Conservation (phyloP, 2,888 invertebrate species). For the Drosophila paramelanica region DNA sequence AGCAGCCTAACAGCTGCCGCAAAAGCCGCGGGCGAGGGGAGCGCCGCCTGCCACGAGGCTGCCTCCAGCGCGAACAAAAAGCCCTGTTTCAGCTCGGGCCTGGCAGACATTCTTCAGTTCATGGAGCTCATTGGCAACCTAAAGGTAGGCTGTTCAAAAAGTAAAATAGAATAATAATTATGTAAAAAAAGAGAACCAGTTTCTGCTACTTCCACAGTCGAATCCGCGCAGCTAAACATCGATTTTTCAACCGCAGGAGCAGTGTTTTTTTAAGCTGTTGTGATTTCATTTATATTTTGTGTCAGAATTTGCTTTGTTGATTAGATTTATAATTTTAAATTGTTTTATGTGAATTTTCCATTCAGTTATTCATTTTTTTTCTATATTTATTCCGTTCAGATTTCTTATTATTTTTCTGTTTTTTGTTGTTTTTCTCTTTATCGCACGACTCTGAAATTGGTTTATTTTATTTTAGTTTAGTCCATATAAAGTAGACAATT, state of each 20-base stretch:
- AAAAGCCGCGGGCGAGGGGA: constrained; percentile 34
- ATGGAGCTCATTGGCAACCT: constrained; percentile 90
- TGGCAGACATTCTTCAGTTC: constrained; percentile 86
- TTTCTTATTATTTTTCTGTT: not conserved
- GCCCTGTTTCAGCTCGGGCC: constrained; percentile 82
- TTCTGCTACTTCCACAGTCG: constrained; percentile 7
- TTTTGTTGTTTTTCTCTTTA: constrained; percentile 6
- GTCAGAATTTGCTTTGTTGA: not conserved
- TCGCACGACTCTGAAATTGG: constrained; percentile 52
- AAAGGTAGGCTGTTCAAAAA: constrained; percentile 86
- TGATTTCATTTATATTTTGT: constrained; percentile 31
- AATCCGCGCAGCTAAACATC: constrained; percentile 37
- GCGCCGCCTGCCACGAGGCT: constrained; percentile 54
- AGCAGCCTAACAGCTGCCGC: constrained; percentile 34
- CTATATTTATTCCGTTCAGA: not conserved
- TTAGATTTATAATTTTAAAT: not conserved
- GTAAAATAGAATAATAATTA: not conserved
- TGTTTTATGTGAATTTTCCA: not conserved
- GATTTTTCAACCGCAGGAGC: constrained; percentile 56
- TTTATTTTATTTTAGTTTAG: not conserved
- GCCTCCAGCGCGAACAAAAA: constrained; percentile 67
- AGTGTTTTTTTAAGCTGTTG: constrained; percentile 22
- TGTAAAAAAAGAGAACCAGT: constrained; percentile 21
- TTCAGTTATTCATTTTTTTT: not conserved
- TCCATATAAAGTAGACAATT: constrained; percentile 13